Evolutionary conservation across 2,888 invertebrate species (phyloP).

Genomic region (Pseudanteris insignis): DNA sequence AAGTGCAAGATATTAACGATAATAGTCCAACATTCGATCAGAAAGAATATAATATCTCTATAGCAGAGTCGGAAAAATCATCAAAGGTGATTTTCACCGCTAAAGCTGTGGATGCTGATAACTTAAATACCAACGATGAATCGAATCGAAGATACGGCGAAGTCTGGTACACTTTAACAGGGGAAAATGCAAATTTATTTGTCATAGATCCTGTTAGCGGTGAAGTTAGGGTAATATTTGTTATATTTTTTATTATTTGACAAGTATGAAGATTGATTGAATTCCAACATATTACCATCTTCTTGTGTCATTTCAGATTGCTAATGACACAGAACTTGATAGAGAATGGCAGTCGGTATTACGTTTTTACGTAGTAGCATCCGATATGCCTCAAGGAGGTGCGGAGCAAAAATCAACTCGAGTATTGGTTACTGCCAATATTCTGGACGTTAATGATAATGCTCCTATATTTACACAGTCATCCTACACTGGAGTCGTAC

Average conservation of each 20-base stretch:
- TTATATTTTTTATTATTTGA: not conserved
- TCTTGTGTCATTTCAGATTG: slow-evolving; percentile 65
- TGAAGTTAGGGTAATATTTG: slow-evolving; percentile 69
- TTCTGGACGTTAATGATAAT: slow-evolving; percentile 83
- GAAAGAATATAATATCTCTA: slow-evolving; percentile 75
- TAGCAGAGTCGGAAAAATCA: slow-evolving; percentile 76
- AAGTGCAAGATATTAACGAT: slow-evolving; percentile 81
- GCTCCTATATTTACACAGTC: slow-evolving; percentile 74
- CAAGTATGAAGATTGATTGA: not conserved
- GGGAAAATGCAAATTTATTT: slow-evolving; percentile 79
- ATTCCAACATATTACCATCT: not conserved
- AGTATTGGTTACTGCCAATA: slow-evolving; percentile 74
- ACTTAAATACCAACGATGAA: slow-evolving; percentile 69
- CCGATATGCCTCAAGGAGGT: slow-evolving; percentile 78
- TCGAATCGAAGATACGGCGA: slow-evolving; percentile 73
- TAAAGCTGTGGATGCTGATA: slow-evolving; percentile 77
- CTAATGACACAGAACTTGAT: slow-evolving; percentile 75
- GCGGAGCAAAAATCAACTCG: slow-evolving; percentile 74
- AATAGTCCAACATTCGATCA: slow-evolving; percentile 78
- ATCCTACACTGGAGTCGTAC: slow-evolving; percentile 78
- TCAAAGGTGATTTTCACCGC: slow-evolving; percentile 76
- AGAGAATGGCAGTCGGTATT: slow-evolving; percentile 78
- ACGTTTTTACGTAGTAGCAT: slow-evolving; percentile 76
- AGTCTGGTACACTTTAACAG: slow-evolving; percentile 76
- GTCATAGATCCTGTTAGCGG: slow-evolving; percentile 77